phyloP scores from a whole-genome alignment of 1,140 invertebrate genomes.

The Popillia japonica region DNA sequence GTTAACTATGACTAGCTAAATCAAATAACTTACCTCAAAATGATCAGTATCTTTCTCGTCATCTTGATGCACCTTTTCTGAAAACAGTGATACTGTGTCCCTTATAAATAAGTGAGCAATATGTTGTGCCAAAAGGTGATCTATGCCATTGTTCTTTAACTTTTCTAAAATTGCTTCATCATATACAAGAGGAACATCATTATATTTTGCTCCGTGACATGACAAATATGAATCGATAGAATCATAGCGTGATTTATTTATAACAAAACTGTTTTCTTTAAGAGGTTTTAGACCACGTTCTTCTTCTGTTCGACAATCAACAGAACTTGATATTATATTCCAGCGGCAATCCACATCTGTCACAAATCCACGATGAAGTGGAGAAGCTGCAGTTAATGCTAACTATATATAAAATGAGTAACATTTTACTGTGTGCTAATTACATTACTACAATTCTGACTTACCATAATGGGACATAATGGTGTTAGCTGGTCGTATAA shows the following conservation, averaged over 20 bases:
- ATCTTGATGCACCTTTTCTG: constrained; percentile 95
- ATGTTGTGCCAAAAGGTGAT: constrained; percentile 90
- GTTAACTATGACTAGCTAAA: too few species aligned
- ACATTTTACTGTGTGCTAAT: neutral
- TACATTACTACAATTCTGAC: neutral
- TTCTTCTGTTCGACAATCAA: constrained; percentile 94
- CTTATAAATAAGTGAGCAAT: constrained; percentile 98
- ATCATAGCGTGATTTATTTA: constrained; percentile 97
- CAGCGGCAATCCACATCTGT: constrained; percentile 97
- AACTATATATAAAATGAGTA: constrained; percentile 67
- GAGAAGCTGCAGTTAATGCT: constrained; percentile 95
- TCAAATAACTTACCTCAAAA: constrained; percentile 82
- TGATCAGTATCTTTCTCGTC: constrained; percentile 96
- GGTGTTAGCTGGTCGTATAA: constrained; percentile 98
- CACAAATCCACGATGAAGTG: constrained; percentile 91
- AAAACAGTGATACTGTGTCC: constrained; percentile 95
- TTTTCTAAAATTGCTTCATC: constrained; percentile 85
- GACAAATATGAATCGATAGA: constrained; percentile 98
- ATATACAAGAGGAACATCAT: constrained; percentile 90
- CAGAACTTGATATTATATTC: constrained; percentile 93
- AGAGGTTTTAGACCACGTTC: constrained; percentile 87
- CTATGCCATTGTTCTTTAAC: constrained; percentile 86
- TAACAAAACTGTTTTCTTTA: constrained; percentile 81
- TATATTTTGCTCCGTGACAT: constrained; percentile 85
- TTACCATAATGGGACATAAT: constrained; percentile 96